Base-by-base conservation (phyloP, 2,797 vertebrate genomes). In the Cyclura pinguis region DNA sequence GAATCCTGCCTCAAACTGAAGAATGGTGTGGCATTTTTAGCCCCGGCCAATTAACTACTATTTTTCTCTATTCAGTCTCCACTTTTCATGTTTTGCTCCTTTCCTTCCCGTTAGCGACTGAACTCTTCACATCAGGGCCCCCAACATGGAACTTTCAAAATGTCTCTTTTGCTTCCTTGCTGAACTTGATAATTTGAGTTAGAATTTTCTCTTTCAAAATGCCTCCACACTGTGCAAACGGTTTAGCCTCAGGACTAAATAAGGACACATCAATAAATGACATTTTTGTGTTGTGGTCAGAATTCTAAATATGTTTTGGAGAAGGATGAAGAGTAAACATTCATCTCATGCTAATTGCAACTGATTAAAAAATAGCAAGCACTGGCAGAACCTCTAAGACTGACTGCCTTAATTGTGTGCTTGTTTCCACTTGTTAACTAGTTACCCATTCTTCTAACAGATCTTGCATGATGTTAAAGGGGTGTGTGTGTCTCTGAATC, bases 321-420 rank as follows among this genome's bases (percentile, higher is more conserved):
- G 59, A 78, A 81, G n/a, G 93, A 91, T 12, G 78, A 42, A 90
- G 85, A 94, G 57, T 89, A 95, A 96, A 96, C 92, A 94, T 85
- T 94, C 88, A 94, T 93, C 88, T 87, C 80, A 10, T 91, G 88
- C 89, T 96, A 95, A 96, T 94, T 94, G 87, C 91, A 90, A 72
- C 90, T 90, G 93, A 96, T 96, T 95, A 92, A 96, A 91, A 89
- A 94, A 83, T 88, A 93, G 93, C 69, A 84, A 92, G 87, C 80
- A 91, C 35, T 88, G 94, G 90, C 91, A 94, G 92, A 90, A 57
- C 80, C 78, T 57, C 12, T 0, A 22, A 95, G 84, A 88, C 91
- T 91, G 85, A 87, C 92, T 95, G 92, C 2, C n/a, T 83, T 96
- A 95, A 96, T 93, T 93, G 88, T 94, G 86, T 73, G 42, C 86